These are phyloP conservation scores for Aphis craccivora DNA, from an alignment of 1,140 invertebrate species.

Conservation along the genomic window DNA sequence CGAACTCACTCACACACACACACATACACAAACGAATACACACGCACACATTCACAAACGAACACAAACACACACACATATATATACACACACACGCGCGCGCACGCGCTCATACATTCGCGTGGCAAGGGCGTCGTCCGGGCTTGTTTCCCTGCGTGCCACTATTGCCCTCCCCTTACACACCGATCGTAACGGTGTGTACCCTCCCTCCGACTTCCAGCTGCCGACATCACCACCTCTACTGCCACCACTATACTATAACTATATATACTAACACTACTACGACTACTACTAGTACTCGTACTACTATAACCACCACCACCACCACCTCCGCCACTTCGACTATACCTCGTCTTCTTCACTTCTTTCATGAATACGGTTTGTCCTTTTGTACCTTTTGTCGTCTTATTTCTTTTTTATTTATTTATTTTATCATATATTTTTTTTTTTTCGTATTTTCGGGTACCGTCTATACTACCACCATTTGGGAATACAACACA, in stretches of 20 bases:
- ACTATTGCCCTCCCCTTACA: no score
- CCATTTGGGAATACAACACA: background rate
- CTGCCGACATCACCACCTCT: background rate
- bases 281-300: background rate
- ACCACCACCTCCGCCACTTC: background rate
- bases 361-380: conserved; percentile 3
- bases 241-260: background rate
- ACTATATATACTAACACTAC: background rate
- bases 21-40: background rate
- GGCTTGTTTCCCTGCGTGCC: conserved; percentile 8
- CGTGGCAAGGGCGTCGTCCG: conserved; percentile 54
- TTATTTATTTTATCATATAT: background rate
- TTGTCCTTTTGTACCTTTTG: conserved; percentile 26
- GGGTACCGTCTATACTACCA: background rate
- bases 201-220: background rate
- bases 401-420: conserved; percentile 7
- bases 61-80: background rate
- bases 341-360: background rate
- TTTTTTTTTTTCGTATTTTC: background rate
- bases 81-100: background rate
- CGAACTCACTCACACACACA: background rate
- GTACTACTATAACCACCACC: background rate
- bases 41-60: background rate
- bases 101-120: conserved; percentile 15
- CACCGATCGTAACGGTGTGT: background rate